Conservation (phyloP, 2,113 vertebrate genomes). For the Pelecanoides urinatrix region DNA sequence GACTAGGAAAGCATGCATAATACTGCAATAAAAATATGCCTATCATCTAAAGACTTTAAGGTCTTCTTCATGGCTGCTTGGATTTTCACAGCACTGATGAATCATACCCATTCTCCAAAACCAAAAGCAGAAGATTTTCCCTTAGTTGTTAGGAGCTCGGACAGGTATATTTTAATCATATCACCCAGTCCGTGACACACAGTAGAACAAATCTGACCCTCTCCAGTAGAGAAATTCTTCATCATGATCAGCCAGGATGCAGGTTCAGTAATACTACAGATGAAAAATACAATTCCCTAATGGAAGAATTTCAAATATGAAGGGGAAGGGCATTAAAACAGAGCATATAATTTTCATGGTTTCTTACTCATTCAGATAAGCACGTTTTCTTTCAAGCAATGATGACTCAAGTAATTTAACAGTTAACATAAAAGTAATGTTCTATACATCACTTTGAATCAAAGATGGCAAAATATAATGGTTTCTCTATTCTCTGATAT, state of each 20-base stretch:
- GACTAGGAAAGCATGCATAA: background rate
- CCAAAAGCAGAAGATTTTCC: background rate
- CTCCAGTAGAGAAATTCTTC: background rate
- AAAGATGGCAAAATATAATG: background rate
- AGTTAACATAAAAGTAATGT: background rate
- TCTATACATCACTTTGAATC: background rate
- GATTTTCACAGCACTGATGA: background rate
- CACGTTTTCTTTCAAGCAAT: background rate
- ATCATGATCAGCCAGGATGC: background rate
- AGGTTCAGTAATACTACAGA: background rate
- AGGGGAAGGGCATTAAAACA: background rate
- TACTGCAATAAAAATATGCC: background rate
- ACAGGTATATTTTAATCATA: background rate
- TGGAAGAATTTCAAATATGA: background rate
- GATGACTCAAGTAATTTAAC: background rate
- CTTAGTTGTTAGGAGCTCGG: rapidly evolving
- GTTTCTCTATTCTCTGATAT: background rate
- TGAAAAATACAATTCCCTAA: background rate
- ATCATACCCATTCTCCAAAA: background rate
- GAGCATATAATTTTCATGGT: background rate
- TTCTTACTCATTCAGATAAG: background rate
- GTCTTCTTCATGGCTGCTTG: background rate
- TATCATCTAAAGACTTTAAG: background rate
- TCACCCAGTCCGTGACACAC: rapidly evolving
- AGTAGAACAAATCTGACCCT: background rate